Conservation (phyloP, 2,888 invertebrate genomes). For the Augochlorella aurata region DNA sequence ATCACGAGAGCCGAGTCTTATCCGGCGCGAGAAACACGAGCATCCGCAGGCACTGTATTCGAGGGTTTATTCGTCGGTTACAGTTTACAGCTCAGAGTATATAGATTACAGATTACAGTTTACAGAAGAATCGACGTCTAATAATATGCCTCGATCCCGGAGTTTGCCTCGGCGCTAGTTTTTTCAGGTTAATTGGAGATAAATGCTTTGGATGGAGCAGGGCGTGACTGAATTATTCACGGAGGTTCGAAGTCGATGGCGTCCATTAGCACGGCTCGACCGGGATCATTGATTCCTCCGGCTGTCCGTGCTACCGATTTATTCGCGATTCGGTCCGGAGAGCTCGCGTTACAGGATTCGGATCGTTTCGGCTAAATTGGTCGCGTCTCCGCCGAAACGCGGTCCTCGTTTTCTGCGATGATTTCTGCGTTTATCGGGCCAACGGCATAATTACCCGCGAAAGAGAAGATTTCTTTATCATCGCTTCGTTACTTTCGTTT, state of each 20-base stretch:
- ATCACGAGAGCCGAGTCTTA: not conserved
- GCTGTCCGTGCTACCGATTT: conserved; percentile 44
- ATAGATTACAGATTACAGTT: not conserved
- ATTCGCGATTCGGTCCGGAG: conserved; percentile 16
- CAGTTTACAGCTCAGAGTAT: no score
- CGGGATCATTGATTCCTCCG: conserved; percentile 61
- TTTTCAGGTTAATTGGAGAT: conserved; percentile 17
- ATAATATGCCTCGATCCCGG: not conserved
- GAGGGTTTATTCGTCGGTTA: not conserved
- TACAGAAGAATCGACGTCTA: not conserved
- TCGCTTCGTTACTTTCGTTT: not conserved
- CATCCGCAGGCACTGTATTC: not conserved
- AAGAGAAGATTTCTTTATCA: not conserved
- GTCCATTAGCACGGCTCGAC: conserved; percentile 61
- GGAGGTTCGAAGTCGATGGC: conserved; percentile 20
- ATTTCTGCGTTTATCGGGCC: no score
- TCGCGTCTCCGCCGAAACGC: not conserved
- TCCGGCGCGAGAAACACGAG: not conserved
- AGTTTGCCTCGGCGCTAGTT: not conserved
- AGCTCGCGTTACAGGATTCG: not conserved
- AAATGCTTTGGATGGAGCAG: conserved; percentile 59
- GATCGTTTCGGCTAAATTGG: not conserved
- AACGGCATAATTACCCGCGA: not conserved
- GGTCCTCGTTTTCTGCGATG: not conserved
- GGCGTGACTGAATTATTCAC: conserved; percentile 2